These are phyloP conservation scores for Tursiops truncatus DNA, from an alignment of 2,113 vertebrate species.

Conservation along the genomic window DNA sequence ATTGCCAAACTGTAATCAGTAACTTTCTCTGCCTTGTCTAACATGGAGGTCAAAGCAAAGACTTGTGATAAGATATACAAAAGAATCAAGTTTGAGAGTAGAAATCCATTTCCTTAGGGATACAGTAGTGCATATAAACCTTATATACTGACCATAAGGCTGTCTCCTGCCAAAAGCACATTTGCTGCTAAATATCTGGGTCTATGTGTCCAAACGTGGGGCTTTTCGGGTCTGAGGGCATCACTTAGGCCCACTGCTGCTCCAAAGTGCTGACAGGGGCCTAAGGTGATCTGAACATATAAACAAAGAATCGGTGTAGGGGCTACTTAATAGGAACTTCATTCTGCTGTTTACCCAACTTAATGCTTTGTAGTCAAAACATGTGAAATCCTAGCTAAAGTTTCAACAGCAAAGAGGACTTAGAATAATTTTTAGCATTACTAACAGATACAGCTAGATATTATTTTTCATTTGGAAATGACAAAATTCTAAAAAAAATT, in stretches of 20 bases:
- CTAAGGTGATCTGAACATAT: neutral
- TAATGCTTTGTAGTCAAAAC: neutral
- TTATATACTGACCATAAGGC: neutral
- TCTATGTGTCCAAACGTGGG: neutral
- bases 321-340: neutral
- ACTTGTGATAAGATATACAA: neutral
- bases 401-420: neutral
- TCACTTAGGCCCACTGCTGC: neutral
- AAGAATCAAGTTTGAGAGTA: neutral
- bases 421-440: neutral
- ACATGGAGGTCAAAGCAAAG: neutral
- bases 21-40: neutral
- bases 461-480: neutral
- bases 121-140: neutral
- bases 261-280: neutral
- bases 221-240: neutral
- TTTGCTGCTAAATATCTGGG: neutral
- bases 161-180: neutral
- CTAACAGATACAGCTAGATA: neutral
- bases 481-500: neutral
- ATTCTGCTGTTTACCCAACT: neutral
- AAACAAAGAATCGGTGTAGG: neutral
- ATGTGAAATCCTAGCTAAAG: neutral
- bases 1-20: neutral
- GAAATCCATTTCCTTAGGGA: neutral